Evolutionary conservation across 1,140 invertebrate species (phyloP), one percentile per base, ranked within the genome.

Genomic region (Neoseiulus cucumeris): DNA sequence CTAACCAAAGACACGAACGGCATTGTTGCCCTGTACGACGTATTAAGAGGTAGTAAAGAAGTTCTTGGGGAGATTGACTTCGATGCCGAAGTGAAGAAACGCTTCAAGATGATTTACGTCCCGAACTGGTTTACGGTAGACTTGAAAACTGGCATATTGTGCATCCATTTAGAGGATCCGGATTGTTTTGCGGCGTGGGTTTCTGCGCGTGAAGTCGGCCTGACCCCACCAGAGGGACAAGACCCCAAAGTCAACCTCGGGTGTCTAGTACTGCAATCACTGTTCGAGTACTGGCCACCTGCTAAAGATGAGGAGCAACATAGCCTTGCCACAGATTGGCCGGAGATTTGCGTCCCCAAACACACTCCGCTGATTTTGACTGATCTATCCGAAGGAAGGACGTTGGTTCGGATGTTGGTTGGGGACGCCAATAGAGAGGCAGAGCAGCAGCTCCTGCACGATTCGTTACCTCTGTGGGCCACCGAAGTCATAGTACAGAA

Each of bases 121-220:
- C 96, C 96, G 44, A 96, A 91, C 79, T 99, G 96, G 96, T 99
- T 99, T 76, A 94, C 89, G 72, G 91, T 98, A 64, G 95, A 98
- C 79, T 81, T 98, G 6, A 98, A 98, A 80, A 97, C 92, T 67
- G 96, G 95, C 66, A 90, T 98, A 86, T 77, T 98, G 68, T 96
- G 93, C 6, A 93, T 99, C 73, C 93, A 97, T 74, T 79, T 99
- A 69, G 95, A 98, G 75, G 95, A 99, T 79, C 88, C 88, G 1
- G 95, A 99, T 73, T 97, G 92, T 75, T 90, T 98, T 73, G 86
- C 91, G 39, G 92, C 95, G 2, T 99, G 95, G 95, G 90, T 98
- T 1, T 95, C 92, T 59, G 87, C 89, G 0, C 91, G 89, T 75
- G 94, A 98, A 74, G 89, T 90, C 41, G 91, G 89, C 1, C 80